A percentile compares a stretch with the other conserved stretches of the same genome.
Conservation (phyloP, 2,888 invertebrate genomes). For the Drosophila mulleri region DNA sequence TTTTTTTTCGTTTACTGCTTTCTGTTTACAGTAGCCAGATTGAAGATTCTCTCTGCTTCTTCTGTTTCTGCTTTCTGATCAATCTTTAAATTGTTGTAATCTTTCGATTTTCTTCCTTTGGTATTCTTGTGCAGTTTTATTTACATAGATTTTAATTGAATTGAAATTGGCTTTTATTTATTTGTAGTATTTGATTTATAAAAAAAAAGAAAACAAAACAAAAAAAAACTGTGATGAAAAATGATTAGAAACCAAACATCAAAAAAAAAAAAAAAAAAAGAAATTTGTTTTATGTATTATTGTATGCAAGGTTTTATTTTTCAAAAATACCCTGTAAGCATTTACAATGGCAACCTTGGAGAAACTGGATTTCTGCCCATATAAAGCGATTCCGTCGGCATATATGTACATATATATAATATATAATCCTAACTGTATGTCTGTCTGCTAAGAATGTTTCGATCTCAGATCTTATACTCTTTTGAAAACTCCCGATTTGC, state of each 20-base stretch:
- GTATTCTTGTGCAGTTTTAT: slow-evolving; percentile 73
- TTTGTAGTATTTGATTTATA: slow-evolving; percentile 48
- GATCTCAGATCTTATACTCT: neutral
- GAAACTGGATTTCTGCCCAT: neutral
- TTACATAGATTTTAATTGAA: slow-evolving; percentile 34
- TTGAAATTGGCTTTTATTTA: slow-evolving; percentile 53
- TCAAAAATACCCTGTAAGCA: slow-evolving; percentile 25
- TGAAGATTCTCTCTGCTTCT: slow-evolving; percentile 16
- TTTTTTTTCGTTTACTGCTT: slow-evolving; percentile 5
- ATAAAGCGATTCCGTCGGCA: neutral
- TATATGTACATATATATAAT: neutral
- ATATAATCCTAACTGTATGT: neutral
- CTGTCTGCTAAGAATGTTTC: neutral
- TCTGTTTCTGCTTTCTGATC: slow-evolving; percentile 4
- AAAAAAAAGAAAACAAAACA: slow-evolving; percentile 29
- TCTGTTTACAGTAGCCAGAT: too few relatives aligned
- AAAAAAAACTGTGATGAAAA: slow-evolving; percentile 66
- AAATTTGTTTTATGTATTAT: slow-evolving; percentile 55
- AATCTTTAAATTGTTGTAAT: neutral
- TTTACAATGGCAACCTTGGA: neutral
- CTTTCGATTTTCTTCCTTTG: slow-evolving; percentile 21
- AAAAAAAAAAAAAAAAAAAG: slow-evolving; percentile 18
- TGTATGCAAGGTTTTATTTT: slow-evolving; percentile 44
- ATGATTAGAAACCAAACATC: slow-evolving; percentile 34
- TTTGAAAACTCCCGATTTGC: neutral